A percentile compares a stretch with the other conserved stretches of the same genome.
Evolutionary conservation across 2,797 vertebrate species (phyloP).

Genomic region (Anabas testudineus): DNA sequence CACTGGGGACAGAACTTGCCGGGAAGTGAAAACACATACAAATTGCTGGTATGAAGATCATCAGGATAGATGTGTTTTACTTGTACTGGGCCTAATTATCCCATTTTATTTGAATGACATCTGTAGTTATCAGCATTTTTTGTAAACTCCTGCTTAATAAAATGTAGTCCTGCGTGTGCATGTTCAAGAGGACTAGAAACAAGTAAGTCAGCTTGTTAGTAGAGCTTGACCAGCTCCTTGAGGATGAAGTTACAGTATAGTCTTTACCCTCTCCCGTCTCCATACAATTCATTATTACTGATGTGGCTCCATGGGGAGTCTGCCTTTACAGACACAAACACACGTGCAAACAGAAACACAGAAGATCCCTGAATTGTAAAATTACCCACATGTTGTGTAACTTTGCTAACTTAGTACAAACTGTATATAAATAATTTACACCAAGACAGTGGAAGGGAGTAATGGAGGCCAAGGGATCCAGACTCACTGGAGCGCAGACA

Average conservation of each 20-base stretch:
- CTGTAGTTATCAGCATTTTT: background rate
- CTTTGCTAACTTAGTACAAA: constrained; percentile 33
- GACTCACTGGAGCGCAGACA: constrained; percentile 74
- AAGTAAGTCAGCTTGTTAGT: constrained; percentile 64
- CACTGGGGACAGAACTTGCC: constrained; percentile 39
- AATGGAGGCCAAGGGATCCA: constrained; percentile 69
- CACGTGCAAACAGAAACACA: constrained; percentile 19
- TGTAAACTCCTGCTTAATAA: background rate
- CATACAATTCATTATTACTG: constrained; percentile 72
- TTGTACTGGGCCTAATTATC: background rate
- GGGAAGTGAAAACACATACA: constrained; percentile 34
- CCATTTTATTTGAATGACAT: background rate
- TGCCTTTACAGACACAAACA: constrained; percentile 43
- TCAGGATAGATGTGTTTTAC: constrained; percentile 11
- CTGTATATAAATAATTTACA: constrained; percentile 53
- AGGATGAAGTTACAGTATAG: constrained; percentile 72
- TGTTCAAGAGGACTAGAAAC: background rate
- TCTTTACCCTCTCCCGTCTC: constrained; percentile 70
- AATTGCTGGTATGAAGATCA: constrained; percentile 19
- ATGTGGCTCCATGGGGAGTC: constrained; percentile 64
- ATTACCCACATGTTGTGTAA: constrained; percentile 22
- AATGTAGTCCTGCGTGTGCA: background rate
- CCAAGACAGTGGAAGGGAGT: constrained; percentile 55
- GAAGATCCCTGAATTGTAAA: background rate
- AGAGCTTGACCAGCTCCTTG: constrained; percentile 65